These are phyloP conservation scores for Stictocephala bisonia DNA, from an alignment of 2,888 invertebrate species.

Conservation along the genomic window DNA sequence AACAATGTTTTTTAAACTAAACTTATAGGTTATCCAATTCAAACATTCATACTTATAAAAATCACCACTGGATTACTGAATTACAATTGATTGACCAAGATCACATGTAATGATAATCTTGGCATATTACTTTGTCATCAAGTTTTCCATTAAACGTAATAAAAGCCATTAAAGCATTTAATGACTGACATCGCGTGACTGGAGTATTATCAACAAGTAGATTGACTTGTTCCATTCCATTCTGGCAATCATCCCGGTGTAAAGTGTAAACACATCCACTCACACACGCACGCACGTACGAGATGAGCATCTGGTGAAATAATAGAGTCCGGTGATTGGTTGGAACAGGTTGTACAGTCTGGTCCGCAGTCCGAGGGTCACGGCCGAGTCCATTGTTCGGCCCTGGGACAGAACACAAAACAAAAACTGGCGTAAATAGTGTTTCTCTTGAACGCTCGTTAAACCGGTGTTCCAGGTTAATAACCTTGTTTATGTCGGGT, in stretches of 20 bases:
- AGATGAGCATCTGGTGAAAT: constrained; percentile 17
- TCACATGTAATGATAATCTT: too few relatives aligned
- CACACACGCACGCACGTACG: constrained; percentile 14
- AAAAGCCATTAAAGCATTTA: constrained; percentile 25
- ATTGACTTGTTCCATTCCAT: constrained; percentile 28
- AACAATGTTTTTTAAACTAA: too few relatives aligned
- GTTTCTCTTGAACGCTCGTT: too few relatives aligned
- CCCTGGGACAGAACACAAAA: too few relatives aligned
- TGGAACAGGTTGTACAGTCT: neutral
- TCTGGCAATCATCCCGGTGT: neutral
- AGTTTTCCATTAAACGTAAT: constrained; percentile 1
- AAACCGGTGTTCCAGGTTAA: too few relatives aligned
- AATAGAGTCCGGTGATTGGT: constrained; percentile 20
- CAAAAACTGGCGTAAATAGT: too few relatives aligned
- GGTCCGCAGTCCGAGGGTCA: neutral
- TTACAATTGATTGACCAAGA: too few relatives aligned
- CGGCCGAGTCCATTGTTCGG: neutral
- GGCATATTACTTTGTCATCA: constrained; percentile 15
- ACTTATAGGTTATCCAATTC: too few relatives aligned
- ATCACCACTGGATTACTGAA: too few relatives aligned
- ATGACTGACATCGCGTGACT: constrained; percentile 9
- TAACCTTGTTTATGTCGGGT: too few relatives aligned
- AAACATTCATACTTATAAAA: too few relatives aligned
- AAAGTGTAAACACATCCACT: constrained; percentile 1
- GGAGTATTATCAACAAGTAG: neutral